Evolutionary conservation across 1,140 invertebrate species (phyloP).

Genomic region (Orchestia grillus): DNA sequence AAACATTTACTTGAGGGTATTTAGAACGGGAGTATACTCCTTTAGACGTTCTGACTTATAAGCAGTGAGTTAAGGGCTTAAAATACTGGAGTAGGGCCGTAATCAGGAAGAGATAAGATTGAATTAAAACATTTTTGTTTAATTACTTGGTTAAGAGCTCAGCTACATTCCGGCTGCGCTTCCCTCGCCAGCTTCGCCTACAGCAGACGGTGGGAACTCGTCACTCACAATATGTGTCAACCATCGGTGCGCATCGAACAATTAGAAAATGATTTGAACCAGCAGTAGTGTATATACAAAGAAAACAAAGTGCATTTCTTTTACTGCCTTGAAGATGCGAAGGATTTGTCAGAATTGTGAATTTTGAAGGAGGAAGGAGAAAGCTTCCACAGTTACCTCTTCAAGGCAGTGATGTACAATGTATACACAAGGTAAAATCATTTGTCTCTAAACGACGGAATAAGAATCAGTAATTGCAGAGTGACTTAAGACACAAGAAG

Average conservation of each 20-base stretch:
- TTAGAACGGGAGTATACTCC: conserved; percentile 31
- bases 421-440: background rate
- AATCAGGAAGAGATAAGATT: background rate
- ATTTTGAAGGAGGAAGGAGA: background rate
- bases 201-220: background rate
- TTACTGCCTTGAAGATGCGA: background rate
- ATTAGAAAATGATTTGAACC: background rate
- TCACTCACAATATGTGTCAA: background rate
- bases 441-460: background rate
- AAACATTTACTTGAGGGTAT: conserved; percentile 4
- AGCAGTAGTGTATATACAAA: background rate
- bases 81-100: background rate
- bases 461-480: background rate
- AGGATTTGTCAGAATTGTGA: background rate
- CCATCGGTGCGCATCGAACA: background rate
- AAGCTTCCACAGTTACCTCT: background rate
- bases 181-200: conserved; percentile 48
- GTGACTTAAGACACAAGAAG: background rate
- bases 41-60: background rate
- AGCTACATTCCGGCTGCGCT: conserved; percentile 41
- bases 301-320: background rate
- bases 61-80: background rate
- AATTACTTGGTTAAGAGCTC: conserved; percentile 52
- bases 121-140: conserved; percentile 32
- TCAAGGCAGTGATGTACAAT: background rate